These are phyloP conservation scores for Apotomis capreana DNA, from an alignment of 2,888 invertebrate species.

Conservation along the genomic window DNA sequence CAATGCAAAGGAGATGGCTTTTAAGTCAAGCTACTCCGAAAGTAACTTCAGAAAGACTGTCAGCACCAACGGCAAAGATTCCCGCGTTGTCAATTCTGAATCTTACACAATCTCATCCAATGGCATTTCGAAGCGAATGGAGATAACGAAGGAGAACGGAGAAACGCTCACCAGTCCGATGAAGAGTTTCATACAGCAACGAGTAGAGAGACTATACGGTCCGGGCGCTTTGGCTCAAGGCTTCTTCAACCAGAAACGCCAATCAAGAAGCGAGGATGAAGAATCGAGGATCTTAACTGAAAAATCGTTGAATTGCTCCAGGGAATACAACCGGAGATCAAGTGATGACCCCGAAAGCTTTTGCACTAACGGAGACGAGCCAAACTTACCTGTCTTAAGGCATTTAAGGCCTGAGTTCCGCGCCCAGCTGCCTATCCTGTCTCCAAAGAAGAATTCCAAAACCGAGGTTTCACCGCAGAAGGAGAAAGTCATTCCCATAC, in stretches of 20 bases:
- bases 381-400: conserved; percentile 88
- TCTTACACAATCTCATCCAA: conserved; percentile 79
- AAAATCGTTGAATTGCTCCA: conserved; percentile 70
- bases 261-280: conserved; percentile 71
- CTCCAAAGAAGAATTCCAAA: conserved; percentile 81
- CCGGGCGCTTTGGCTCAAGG: conserved; percentile 94
- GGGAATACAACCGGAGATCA: conserved; percentile 62
- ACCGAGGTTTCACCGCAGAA: conserved; percentile 68
- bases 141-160: conserved; percentile 79
- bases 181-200: conserved; percentile 93
- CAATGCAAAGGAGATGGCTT: conserved; percentile 70
- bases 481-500: conserved; percentile 66
- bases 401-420: conserved; percentile 93
- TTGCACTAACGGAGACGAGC: conserved; percentile 64
- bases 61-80: conserved; percentile 69
- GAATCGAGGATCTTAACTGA: conserved; percentile 71
- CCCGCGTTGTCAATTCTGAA: conserved; percentile 63
- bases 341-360: conserved; percentile 59
- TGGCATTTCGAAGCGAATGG: conserved; percentile 74
- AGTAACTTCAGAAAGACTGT: conserved; percentile 75
- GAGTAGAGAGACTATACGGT: conserved; percentile 94
- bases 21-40: conserved; percentile 79
- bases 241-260: conserved; percentile 88
- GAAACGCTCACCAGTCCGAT: conserved; percentile 79
- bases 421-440: conserved; percentile 89